Evolutionary conservation across 2,888 invertebrate genomes (phyloP).

Genomic region (Xylota sylvarum): DNA sequence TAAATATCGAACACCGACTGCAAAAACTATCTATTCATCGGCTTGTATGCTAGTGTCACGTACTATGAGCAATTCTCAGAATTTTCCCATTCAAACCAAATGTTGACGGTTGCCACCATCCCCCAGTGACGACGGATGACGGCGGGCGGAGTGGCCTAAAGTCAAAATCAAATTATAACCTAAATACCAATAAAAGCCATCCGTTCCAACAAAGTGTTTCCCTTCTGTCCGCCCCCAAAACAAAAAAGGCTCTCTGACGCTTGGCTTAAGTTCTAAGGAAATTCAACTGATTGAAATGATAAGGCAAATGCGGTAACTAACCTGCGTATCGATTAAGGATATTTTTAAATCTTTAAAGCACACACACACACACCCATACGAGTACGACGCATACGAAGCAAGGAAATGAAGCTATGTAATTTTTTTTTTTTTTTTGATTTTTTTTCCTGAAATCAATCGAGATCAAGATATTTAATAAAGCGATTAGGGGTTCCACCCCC

Average conservation of each 20-base stretch:
- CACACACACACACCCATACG: conserved; percentile 3
- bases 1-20: not conserved
- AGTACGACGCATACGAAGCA: not conserved
- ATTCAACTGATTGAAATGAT: conserved; percentile 48
- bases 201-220: conserved; percentile 7
- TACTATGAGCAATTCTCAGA: conserved; percentile 3
- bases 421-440: too few relatives aligned
- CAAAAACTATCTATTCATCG: conserved; percentile 15
- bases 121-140: not conserved
- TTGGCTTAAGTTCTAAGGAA: conserved; percentile 15
- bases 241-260: not conserved
- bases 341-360: conserved; percentile 7
- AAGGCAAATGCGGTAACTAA: conserved; percentile 14
- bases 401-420: too few relatives aligned
- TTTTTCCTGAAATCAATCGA: conserved; percentile 41
- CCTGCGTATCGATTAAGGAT: conserved; percentile 34
- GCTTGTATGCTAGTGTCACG: conserved; percentile 27
- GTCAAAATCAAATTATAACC: conserved; percentile 49
- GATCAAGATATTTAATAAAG: conserved; percentile 66
- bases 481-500: conserved; percentile 52
- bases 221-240: not conserved
- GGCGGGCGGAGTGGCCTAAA: not conserved
- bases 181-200: conserved; percentile 50
- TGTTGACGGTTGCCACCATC: not conserved
- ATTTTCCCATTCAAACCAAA: conserved; percentile 12